phyloP scores from a whole-genome alignment of 2,888 invertebrate species.

The Habrosyne pyritoides region DNA sequence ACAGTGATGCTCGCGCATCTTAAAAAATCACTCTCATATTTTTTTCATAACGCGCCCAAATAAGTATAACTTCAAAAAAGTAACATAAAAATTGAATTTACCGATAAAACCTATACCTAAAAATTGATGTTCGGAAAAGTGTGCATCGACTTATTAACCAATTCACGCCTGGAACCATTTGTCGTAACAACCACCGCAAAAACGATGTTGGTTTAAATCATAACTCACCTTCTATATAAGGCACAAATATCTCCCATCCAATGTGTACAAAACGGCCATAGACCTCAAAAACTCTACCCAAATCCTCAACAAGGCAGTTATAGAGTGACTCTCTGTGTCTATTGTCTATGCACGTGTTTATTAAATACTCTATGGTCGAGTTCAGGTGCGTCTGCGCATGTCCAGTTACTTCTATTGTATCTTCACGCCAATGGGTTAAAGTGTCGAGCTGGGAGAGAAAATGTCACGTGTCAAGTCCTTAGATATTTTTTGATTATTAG shows the following conservation, averaged over 20 bases:
- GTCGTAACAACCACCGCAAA: background rate
- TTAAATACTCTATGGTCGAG: constrained; percentile 31
- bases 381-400: constrained; percentile 24
- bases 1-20: no score
- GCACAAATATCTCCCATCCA: constrained; percentile 43
- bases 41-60: no score
- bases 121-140: no score
- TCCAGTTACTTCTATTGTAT: constrained; percentile 10
- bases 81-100: no score
- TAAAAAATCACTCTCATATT: no score
- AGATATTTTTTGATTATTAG: background rate
- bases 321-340: constrained; percentile 21
- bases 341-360: constrained; percentile 42
- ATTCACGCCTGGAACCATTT: no score
- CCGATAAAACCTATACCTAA: no score
- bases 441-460: constrained; percentile 40
- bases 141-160: no score
- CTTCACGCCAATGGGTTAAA: constrained; percentile 38
- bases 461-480: no score
- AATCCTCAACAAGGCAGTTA: constrained; percentile 31
- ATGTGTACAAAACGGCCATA: constrained; percentile 35
- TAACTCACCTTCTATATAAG: constrained; percentile 39
- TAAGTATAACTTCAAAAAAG: no score
- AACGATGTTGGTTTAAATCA: constrained; percentile 1
- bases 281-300: constrained; percentile 39